A percentile compares a stretch with the other conserved stretches of the same genome.
Evolutionary conservation across 1,140 invertebrate genomes (phyloP).

Genomic region (Diprion similis): DNA sequence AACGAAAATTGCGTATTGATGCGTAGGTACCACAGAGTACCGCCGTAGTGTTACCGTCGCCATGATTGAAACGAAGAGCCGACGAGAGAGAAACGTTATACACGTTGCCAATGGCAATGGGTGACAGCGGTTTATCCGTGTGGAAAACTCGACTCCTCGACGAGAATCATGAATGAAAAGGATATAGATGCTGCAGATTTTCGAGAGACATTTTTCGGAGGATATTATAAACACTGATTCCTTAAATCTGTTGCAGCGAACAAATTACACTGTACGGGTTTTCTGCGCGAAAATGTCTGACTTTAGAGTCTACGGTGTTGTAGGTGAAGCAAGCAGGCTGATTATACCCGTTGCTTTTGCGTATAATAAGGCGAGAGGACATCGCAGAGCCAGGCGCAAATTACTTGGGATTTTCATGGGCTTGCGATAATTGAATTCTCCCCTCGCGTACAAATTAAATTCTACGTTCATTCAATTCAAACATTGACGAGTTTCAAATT

Average conservation of each 20-base stretch:
- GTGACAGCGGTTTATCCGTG: too few relatives aligned
- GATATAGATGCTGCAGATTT: too few relatives aligned
- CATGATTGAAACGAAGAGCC: neutral
- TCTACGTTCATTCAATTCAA: neutral
- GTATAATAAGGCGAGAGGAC: neutral
- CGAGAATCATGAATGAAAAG: too few relatives aligned
- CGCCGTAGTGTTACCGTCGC: neutral
- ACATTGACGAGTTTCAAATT: neutral
- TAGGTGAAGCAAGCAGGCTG: neutral
- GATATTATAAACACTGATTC: too few relatives aligned
- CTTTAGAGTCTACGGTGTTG: too few relatives aligned
- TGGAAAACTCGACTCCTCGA: too few relatives aligned
- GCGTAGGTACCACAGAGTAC: neutral
- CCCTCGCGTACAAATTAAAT: neutral
- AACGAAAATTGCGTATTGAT: neutral
- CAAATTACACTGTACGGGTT: too few relatives aligned
- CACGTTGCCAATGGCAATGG: too few relatives aligned
- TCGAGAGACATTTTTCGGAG: too few relatives aligned
- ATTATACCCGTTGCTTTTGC: neutral
- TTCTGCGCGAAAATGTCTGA: too few relatives aligned
- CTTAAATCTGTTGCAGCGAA: too few relatives aligned
- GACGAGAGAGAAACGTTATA: neutral
- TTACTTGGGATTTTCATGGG: neutral
- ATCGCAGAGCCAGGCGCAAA: neutral
- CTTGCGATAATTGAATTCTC: slow-evolving; percentile 5